phyloP scores from a whole-genome alignment of 2,797 vertebrate genomes.

The Sarcoramphus papa region DNA sequence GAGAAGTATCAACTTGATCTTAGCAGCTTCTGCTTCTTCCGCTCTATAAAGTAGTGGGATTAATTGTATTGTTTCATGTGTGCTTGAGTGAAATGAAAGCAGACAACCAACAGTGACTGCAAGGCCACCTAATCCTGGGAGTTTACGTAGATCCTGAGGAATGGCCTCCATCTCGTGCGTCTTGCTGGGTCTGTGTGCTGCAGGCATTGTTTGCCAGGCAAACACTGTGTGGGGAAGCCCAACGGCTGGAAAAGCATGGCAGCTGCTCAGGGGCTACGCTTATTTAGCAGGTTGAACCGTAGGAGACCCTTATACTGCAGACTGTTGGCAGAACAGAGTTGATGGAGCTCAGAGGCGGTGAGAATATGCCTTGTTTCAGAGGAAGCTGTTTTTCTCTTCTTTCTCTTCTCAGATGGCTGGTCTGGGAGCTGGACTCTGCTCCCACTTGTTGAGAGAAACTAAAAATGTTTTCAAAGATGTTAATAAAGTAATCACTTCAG shows the following conservation, averaged over 20 bases:
- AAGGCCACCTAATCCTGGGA: not conserved
- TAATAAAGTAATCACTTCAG: not conserved
- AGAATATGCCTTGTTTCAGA: not conserved
- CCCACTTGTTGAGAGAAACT: not conserved
- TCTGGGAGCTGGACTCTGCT: not conserved
- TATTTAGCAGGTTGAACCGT: not conserved
- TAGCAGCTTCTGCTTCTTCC: not conserved
- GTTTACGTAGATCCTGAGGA: not conserved
- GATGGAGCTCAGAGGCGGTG: not conserved
- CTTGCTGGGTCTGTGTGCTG: not conserved
- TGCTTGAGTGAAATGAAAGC: not conserved
- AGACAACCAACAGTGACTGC: not conserved
- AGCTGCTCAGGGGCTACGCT: not conserved
- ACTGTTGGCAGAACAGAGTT: not conserved
- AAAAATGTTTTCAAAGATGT: not conserved
- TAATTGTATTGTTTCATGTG: not conserved
- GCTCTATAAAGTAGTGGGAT: not conserved
- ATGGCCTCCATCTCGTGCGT: not conserved
- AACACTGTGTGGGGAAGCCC: not conserved
- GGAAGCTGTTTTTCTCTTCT: not conserved
- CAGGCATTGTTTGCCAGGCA: not conserved
- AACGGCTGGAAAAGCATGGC: not conserved
- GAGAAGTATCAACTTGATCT: not conserved
- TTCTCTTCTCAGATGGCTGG: not conserved
- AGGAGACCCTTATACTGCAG: not conserved